Evolutionary conservation across 2,888 invertebrate species (phyloP), one percentile per base, ranked within the genome.

Genomic region (Ichneumoninae sp.): DNA sequence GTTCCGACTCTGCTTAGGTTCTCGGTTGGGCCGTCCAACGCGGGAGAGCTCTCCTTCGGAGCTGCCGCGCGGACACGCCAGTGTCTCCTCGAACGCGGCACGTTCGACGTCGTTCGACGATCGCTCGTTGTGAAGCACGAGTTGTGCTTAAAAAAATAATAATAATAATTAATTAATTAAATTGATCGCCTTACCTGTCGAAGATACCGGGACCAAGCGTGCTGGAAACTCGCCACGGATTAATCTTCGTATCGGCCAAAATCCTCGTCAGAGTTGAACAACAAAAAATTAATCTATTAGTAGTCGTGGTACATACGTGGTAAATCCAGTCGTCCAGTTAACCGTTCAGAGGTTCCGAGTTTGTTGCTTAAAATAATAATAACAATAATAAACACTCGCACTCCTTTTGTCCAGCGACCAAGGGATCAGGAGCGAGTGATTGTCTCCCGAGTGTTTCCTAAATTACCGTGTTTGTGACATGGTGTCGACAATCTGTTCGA

Each of bases 51-150:
- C 86, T 84, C 86, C 86, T 82, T 80, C 79, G 86, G 85, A 86
- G 86, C 86, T 71, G 84, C 84, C 82, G 86, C 80, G 70, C 80
- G 70, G 83, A 82, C 84, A 84, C 70, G 82, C 80, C 87, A 88
- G 89, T 88, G 87, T 87, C 86, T 84, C 88, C 88, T 86, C 90
- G 92, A 90, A 90, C 92, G 91, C 87, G 89, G 88, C 87, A 88
- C 89, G 88, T 90, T 90, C 85, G 86, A 89, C 81, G 75, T 54
- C 83, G 82, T 65, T 52, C 70, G 50, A 75, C 69, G 60, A 69
- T 54, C 71, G 62, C 62, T 50, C 78, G 33, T 62, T 62, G 13
- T 16, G 5, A 62, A 52, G 1, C 33, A 30, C 60, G 26, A 30
- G n/a, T 33, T 7, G 60, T n/a, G 60, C 22, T 16, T 13, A 26